Percentiles rank a stretch among this genome's conserved stretches.
phyloP scores from a whole-genome alignment of 2,797 vertebrate species.

The Odontamblyopus rebecca region DNA sequence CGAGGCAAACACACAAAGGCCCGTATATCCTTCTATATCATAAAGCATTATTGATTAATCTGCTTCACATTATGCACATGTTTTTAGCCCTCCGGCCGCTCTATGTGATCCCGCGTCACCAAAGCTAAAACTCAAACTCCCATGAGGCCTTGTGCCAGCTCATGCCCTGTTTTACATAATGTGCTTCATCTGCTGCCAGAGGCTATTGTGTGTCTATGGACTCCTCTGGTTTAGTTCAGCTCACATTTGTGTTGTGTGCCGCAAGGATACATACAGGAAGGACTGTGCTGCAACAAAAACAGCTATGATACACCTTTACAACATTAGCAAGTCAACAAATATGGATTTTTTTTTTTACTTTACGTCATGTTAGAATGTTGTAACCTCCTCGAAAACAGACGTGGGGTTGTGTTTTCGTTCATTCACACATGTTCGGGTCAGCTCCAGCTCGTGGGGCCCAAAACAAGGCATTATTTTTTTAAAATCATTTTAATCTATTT shows the following conservation, averaged over 20 bases:
- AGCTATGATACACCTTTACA: too few relatives aligned
- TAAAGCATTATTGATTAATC: constrained; percentile 6
- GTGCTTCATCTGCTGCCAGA: not conserved
- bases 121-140: not conserved
- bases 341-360: too few relatives aligned
- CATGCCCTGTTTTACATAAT: not conserved
- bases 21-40: not conserved
- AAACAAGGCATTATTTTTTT: too few relatives aligned
- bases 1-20: too few relatives aligned
- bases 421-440: too few relatives aligned
- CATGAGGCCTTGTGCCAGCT: not conserved
- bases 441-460: too few relatives aligned
- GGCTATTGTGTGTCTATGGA: not conserved
- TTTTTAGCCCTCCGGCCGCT: not conserved
- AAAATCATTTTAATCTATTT: too few relatives aligned
- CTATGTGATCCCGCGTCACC: not conserved
- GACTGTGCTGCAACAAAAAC: too few relatives aligned
- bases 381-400: too few relatives aligned
- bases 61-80: not conserved
- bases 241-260: not conserved
- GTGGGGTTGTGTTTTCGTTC: too few relatives aligned
- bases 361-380: too few relatives aligned
- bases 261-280: not conserved
- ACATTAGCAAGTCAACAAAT: too few relatives aligned
- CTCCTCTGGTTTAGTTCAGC: not conserved